Evolutionary conservation across 2,113 vertebrate species (phyloP).

Genomic region (Sigmodon hispidus): DNA sequence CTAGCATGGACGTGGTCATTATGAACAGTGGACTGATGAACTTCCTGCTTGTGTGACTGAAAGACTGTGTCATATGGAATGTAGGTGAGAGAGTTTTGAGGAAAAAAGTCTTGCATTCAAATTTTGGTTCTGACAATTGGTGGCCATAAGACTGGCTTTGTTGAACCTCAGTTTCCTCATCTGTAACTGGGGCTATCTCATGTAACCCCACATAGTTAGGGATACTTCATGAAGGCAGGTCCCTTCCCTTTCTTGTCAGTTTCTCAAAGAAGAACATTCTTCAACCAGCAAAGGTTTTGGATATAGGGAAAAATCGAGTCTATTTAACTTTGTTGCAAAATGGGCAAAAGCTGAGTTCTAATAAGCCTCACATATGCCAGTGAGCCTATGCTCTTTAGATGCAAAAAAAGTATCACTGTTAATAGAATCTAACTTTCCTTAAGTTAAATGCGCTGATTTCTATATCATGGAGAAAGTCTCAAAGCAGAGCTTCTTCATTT

Average conservation of each 20-base stretch:
- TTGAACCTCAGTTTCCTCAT: neutral
- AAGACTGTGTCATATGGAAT: neutral
- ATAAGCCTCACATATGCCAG: neutral
- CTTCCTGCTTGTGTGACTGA: neutral
- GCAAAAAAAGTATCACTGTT: slow-evolving; percentile 8
- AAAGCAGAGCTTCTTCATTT: slow-evolving; percentile 62
- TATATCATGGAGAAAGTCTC: slow-evolving; percentile 48
- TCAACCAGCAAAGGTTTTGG: neutral
- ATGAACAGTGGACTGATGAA: neutral
- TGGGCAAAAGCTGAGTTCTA: neutral
- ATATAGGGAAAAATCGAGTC: neutral
- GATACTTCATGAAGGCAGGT: neutral
- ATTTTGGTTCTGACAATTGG: neutral
- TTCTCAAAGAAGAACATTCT: neutral
- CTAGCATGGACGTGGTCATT: neutral
- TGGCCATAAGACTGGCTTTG: neutral
- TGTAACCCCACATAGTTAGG: fast-evolving
- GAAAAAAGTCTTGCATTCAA: neutral
- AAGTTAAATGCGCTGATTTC: slow-evolving; percentile 60
- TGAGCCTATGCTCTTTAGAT: neutral
- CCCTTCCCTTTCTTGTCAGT: neutral
- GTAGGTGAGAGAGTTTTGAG: neutral
- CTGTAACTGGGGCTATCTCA: neutral
- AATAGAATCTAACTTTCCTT: slow-evolving; percentile 62
- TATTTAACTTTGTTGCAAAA: neutral